These are phyloP conservation scores for Hylyphantes graminicola DNA, from an alignment of 1,140 invertebrate species.

Conservation along the genomic window DNA sequence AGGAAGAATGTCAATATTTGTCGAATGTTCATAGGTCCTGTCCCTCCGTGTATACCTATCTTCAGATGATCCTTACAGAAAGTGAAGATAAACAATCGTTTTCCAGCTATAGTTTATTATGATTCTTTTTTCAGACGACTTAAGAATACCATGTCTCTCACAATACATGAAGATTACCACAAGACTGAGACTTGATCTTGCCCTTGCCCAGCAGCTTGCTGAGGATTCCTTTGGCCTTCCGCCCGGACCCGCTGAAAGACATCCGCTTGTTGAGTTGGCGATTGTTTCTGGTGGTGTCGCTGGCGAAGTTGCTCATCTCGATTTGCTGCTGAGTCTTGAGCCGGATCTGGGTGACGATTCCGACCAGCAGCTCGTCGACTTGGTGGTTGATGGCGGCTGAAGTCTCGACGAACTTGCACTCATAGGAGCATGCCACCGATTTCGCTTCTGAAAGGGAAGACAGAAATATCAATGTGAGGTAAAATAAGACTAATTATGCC, in stretches of 20 bases:
- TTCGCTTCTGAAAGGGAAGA: constrained; percentile 74
- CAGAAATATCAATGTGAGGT: not conserved
- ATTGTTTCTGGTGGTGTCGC: not conserved
- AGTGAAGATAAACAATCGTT: no score
- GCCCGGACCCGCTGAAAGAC: constrained; percentile 63
- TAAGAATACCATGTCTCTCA: constrained; percentile 45
- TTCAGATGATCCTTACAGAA: no score
- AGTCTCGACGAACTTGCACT: constrained; percentile 85
- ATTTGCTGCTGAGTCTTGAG: constrained; percentile 61
- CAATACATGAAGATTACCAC: constrained; percentile 67
- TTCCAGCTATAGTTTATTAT: no score
- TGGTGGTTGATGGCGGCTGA: constrained; percentile 83
- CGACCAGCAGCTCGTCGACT: constrained; percentile 83
- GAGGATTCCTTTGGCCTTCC: constrained; percentile 64
- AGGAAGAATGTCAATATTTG: no score
- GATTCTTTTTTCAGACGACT: no score
- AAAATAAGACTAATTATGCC: no score
- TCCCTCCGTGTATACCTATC: no score
- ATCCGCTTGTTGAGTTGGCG: constrained; percentile 39
- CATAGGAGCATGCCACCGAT: constrained; percentile 77
- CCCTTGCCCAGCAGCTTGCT: constrained; percentile 64
- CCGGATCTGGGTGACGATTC: constrained; percentile 75
- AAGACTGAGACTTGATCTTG: constrained; percentile 66
- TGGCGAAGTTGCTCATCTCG: constrained; percentile 39
- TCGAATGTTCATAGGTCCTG: no score